These are phyloP conservation scores for Falco columbarius DNA, from an alignment of 2,797 vertebrate genomes.

Conservation along the genomic window DNA sequence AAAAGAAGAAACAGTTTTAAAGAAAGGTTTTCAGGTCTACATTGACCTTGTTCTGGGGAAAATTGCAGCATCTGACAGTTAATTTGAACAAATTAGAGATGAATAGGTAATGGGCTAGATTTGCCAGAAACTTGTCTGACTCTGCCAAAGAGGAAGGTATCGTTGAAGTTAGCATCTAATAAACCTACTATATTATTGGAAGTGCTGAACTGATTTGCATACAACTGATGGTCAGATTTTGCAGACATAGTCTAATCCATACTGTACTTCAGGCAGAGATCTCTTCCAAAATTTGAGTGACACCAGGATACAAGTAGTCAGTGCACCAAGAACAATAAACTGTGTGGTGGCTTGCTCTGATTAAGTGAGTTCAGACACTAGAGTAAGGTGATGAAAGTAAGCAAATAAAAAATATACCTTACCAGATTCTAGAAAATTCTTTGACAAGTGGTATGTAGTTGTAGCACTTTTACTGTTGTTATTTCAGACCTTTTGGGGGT, in stretches of 20 bases:
- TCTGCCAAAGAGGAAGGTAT: not conserved
- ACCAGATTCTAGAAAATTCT: not conserved
- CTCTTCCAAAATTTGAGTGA: not conserved
- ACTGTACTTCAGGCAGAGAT: not conserved
- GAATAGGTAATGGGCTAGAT: not conserved
- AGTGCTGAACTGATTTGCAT: not conserved
- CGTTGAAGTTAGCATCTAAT: not conserved
- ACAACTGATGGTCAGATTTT: not conserved
- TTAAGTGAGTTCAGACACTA: not conserved
- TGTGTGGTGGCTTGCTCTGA: not conserved
- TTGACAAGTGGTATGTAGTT: not conserved
- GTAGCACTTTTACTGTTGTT: not conserved
- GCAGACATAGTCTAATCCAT: not conserved
- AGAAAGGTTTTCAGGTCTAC: slow-evolving; percentile 3
- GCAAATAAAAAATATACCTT: not conserved
- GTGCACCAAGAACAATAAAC: not conserved
- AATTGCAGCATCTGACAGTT: not conserved
- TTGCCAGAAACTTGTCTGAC: not conserved
- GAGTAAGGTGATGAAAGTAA: not conserved
- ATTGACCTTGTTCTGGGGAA: not conserved
- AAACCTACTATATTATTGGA: not conserved
- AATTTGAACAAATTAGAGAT: slow-evolving; percentile 22
- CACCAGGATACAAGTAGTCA: not conserved
- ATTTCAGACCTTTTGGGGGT: not conserved
- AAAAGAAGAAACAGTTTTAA: not conserved